Percentiles rank a stretch among this genome's conserved stretches.
Evolutionary conservation across 2,113 vertebrate species (phyloP).

Genomic region (Illadopsis cleaveri): DNA sequence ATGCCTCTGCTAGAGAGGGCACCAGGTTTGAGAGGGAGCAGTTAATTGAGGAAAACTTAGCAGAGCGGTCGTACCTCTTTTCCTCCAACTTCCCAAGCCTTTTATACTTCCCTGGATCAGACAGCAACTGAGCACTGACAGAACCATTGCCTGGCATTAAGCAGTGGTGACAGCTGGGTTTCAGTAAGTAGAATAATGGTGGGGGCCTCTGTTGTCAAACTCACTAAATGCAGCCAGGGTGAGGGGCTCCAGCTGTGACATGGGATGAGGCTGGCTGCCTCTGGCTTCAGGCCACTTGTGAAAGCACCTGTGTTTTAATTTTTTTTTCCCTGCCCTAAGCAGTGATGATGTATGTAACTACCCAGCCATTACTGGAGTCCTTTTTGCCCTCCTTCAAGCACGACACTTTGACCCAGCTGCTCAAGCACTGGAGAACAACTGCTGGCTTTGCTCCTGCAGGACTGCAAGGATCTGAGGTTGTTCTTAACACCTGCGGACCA

Average conservation of each 20-base stretch:
- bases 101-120: background rate
- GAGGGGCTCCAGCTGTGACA: background rate
- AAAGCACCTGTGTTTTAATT: background rate
- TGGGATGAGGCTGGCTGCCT: background rate
- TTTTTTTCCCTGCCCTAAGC: background rate
- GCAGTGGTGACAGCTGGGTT: background rate
- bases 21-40: background rate
- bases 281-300: background rate
- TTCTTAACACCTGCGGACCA: background rate
- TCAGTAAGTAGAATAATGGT: background rate
- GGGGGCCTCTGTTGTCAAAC: background rate
- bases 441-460: background rate
- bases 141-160: background rate
- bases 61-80: fast-evolving
- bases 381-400: background rate
- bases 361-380: background rate
- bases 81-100: background rate
- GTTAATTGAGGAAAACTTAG: background rate
- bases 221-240: fast-evolving
- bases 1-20: background rate
- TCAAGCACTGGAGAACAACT: background rate
- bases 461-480: background rate
- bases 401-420: background rate
- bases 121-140: background rate
- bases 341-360: background rate